A percentile compares a stretch with the other conserved stretches of the same genome.
Conservation (phyloP, 2,888 invertebrate species). For the Agonopterix alstromeriana region DNA sequence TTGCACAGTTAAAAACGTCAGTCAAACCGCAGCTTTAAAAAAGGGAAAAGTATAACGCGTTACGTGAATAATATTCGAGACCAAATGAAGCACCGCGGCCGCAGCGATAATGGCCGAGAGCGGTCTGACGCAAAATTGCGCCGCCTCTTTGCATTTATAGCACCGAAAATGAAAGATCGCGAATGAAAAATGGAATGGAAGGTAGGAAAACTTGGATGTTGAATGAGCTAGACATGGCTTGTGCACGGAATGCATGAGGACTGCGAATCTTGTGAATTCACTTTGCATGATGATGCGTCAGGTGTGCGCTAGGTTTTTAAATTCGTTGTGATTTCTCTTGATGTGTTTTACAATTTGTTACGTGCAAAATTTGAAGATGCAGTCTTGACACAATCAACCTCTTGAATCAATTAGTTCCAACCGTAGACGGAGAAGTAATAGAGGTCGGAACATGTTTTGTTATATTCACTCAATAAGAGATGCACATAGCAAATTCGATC, state of each 20-base stretch:
- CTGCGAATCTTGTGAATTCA: not conserved
- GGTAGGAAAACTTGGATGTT: conserved; percentile 3
- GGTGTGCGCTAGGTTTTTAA: no score
- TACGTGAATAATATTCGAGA: conserved; percentile 28
- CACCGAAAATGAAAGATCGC: conserved; percentile 52
- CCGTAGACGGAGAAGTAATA: no score
- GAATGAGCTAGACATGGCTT: not conserved
- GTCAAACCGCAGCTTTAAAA: conserved; percentile 9
- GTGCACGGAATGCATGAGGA: not conserved
- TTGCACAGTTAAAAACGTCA: not conserved
- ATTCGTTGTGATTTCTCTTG: no score
- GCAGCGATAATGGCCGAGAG: conserved; percentile 31
- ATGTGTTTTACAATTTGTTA: no score
- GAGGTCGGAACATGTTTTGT: no score
- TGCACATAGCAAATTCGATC: no score
- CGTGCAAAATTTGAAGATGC: no score
- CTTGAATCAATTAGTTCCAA: no score
- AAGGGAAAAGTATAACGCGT: conserved; percentile 12
- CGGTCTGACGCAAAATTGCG: conserved; percentile 39
- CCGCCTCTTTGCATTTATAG: conserved; percentile 55
- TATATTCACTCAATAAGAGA: no score
- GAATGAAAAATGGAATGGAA: conserved; percentile 35
- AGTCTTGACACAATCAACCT: no score
- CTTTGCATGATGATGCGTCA: no score
- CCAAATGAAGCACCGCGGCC: conserved; percentile 29